Evolutionary conservation across 2,113 vertebrate species (phyloP), one percentile per base, ranked within the genome.

Genomic region (Poeciliopsis prolifica): DNA sequence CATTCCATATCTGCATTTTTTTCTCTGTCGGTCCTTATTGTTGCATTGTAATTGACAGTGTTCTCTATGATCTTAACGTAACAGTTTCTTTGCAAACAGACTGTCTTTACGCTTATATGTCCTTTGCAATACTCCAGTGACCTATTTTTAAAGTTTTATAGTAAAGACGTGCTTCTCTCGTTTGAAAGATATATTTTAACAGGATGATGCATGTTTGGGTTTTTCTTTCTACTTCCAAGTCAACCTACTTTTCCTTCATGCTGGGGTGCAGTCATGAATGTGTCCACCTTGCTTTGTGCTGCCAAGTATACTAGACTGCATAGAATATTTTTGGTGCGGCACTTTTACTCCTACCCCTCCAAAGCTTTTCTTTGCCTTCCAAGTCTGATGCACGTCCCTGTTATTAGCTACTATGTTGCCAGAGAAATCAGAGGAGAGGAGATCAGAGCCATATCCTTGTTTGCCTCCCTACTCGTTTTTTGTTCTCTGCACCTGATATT

Each of bases 371-470:
- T 29, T 42, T 35, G 51, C 58, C 78, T 75, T 33, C 29, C 65
- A 61, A 35, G 28, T 69, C 65, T 68, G 44, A 19, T 30, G 15
- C 31, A 35, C 66, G 72, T 83, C 69, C 78, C 70, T 64, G 42
- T 75, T 80, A 78, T 86, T 86, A 48, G 83, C 77, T 67, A 64
- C 70, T 78, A 83, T 91, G 86, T 83, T 70, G 51, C 67, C 79
- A 63, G 54, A 74, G 74, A 63, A 81, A 86, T 84, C 75, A 24
- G 75, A 79, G 70, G 44, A 70, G 31, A 29, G 12, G 65, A 85
- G 76, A 86, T 86, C 78, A 74, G 68, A 82, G 72, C 15, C 60
- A 9, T 75, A 61, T 74, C 17, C 37, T 63, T 61, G 69, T 83
- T 79, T 80, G 22, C 62, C 65, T 72, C 74, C 64, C 37, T 4